These are phyloP conservation scores for Drosophila triauraria DNA, from an alignment of 1,140 invertebrate genomes.

Conservation along the genomic window DNA sequence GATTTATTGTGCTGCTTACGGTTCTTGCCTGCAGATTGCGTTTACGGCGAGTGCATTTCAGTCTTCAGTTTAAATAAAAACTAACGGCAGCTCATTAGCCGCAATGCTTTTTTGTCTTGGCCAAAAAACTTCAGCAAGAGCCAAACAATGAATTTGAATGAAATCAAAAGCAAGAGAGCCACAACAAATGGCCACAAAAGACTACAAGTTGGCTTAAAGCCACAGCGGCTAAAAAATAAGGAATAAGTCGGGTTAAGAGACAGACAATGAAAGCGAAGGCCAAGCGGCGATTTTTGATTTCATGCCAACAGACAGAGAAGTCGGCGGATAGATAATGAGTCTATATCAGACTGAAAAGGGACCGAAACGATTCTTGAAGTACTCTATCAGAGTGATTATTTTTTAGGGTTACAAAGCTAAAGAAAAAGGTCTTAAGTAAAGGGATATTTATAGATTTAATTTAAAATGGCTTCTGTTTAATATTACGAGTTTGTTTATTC, in stretches of 20 bases:
- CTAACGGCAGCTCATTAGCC: slow-evolving; percentile 76
- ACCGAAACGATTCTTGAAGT: neutral
- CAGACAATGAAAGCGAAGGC: slow-evolving; percentile 46
- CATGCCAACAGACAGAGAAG: slow-evolving; percentile 3
- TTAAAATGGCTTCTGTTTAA: no score
- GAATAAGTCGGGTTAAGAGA: neutral
- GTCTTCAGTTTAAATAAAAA: slow-evolving; percentile 51
- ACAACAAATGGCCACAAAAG: slow-evolving; percentile 34
- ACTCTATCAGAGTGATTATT: neutral
- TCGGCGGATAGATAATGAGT: slow-evolving; percentile 13
- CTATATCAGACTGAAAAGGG: neutral
- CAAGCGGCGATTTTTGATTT: slow-evolving; percentile 51
- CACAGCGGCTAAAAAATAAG: slow-evolving; percentile 4
- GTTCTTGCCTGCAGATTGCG: slow-evolving; percentile 40
- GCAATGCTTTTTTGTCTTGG: slow-evolving; percentile 30
- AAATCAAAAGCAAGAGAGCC: slow-evolving; percentile 57
- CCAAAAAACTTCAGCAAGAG: slow-evolving; percentile 36
- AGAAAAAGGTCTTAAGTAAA: accelerated
- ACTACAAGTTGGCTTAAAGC: slow-evolving; percentile 10
- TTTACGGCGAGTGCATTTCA: slow-evolving; percentile 42
- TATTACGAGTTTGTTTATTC: no score
- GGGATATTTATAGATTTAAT: neutral
- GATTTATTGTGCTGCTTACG: slow-evolving; percentile 71
- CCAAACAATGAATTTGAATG: slow-evolving; percentile 54
- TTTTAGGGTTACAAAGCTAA: neutral